phyloP scores from a whole-genome alignment of 2,113 vertebrate species.

The Megaceryle maxima region DNA sequence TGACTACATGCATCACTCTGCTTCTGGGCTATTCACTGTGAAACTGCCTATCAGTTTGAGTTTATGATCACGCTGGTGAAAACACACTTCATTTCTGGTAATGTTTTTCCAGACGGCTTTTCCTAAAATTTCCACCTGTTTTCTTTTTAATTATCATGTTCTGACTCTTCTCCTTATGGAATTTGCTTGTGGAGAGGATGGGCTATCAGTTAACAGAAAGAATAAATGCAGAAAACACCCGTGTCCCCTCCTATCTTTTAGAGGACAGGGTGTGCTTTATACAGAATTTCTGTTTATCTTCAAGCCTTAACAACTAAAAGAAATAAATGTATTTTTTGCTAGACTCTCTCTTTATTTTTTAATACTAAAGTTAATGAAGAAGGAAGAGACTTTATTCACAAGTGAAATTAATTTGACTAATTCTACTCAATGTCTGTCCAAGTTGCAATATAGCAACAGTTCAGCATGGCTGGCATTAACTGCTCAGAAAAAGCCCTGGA shows the following conservation, averaged over 20 bases:
- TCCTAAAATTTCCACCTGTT: background rate
- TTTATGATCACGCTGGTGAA: background rate
- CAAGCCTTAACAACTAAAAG: background rate
- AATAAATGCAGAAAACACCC: background rate
- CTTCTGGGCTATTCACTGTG: background rate
- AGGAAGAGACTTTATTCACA: background rate
- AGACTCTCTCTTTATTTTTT: background rate
- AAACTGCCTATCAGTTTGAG: background rate
- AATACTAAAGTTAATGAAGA: background rate
- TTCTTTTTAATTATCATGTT: background rate
- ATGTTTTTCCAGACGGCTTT: background rate
- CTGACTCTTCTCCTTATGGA: background rate
- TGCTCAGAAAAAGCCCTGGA: background rate
- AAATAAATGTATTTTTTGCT: background rate
- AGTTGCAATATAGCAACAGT: background rate
- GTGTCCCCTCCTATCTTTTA: background rate
- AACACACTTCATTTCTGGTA: background rate
- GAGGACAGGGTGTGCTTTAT: background rate
- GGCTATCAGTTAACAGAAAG: background rate
- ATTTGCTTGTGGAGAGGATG: background rate
- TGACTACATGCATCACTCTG: background rate
- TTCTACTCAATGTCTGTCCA: background rate
- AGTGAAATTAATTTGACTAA: slow-evolving; percentile 22
- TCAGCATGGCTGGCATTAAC: background rate
- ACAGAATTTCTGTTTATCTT: background rate